Base-by-base conservation (phyloP, 2,113 vertebrate genomes). In the Mirounga angustirostris region DNA sequence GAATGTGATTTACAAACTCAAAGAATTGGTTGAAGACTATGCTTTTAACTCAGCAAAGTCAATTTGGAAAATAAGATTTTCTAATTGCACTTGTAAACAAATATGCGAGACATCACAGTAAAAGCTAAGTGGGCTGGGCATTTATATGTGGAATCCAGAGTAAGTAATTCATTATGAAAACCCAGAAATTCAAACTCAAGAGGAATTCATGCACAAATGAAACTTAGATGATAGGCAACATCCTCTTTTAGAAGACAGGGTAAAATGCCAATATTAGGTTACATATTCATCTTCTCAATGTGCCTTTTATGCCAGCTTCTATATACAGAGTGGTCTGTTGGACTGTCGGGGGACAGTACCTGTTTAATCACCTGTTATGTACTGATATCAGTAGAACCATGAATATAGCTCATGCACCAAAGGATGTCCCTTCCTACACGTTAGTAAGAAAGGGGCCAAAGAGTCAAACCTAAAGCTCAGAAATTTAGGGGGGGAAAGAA, bases 41-140 rank as follows among this genome's bases (percentile, higher is more conserved):
- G 84, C 84, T 98, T 95, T 97, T 65, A 96, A 97, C 73, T 87
- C 90, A 74, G 80, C 24, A 88, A 95, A 94, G 90, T 97, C 69
- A 92, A 91, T 97, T 96, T 94, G 81, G 87, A 97, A 96, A 96
- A 92, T 91, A 94, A 96, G 71, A 52, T 90, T 63, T 46, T 91
- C 90, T 96, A 95, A 97, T 94, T 97, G 80, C 67, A 86, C 71
- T 95, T 97, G 59, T 97, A 95, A 98, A 94, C 83, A 96, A 95
- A 78, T 21, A 61, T 22, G 67, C 7, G 58, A 59, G 73, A 84
- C n/a, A 94, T 94, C 91, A 61, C 33, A 74, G 65, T 61, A 16
- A 65, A 95, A 95, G 67, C 86, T 88, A 94, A 81, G 73, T 93
- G 82, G 73, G 36, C 56, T 63, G 79, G 79, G 46, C 76, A 80